Conservation (phyloP, 2,113 vertebrate genomes). For the Rhinopomastus cyanomelas region DNA sequence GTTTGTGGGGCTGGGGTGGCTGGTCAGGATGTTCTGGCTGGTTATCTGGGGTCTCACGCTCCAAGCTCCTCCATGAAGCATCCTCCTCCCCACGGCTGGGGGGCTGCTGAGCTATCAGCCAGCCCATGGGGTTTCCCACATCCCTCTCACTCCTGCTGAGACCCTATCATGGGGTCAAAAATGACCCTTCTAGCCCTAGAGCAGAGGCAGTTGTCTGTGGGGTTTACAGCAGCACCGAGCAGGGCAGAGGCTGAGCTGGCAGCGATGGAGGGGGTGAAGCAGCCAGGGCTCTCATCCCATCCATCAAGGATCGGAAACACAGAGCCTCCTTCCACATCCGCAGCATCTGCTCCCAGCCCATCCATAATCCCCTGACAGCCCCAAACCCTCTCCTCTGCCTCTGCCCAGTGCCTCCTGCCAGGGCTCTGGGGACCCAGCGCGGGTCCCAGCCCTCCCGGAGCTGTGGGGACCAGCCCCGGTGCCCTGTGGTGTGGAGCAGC, state of each 20-base stretch:
- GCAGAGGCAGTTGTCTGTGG: background rate
- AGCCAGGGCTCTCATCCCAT: background rate
- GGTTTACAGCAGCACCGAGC: background rate
- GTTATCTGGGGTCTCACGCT: fast-evolving
- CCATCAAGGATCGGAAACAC: background rate
- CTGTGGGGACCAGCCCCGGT: background rate
- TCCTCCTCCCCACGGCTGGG: fast-evolving
- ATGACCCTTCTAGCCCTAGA: background rate
- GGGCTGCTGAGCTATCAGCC: background rate
- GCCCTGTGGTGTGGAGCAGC: background rate
- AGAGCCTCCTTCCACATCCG: background rate
- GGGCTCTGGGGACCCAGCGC: background rate
- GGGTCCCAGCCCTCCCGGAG: background rate
- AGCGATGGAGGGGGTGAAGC: background rate
- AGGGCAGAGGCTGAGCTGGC: background rate
- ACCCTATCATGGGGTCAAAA: fast-evolving
- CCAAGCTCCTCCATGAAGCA: background rate
- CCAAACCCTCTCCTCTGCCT: background rate
- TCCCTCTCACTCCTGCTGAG: background rate
- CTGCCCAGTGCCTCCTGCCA: fast-evolving
- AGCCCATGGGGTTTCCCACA: fast-evolving
- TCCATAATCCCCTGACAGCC: background rate
- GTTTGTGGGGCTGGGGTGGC: no score
- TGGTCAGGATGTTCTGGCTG: no score
- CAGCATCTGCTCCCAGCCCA: background rate